These are phyloP conservation scores for Sympetrum striolatum DNA, from an alignment of 2,888 invertebrate species.

Conservation along the genomic window DNA sequence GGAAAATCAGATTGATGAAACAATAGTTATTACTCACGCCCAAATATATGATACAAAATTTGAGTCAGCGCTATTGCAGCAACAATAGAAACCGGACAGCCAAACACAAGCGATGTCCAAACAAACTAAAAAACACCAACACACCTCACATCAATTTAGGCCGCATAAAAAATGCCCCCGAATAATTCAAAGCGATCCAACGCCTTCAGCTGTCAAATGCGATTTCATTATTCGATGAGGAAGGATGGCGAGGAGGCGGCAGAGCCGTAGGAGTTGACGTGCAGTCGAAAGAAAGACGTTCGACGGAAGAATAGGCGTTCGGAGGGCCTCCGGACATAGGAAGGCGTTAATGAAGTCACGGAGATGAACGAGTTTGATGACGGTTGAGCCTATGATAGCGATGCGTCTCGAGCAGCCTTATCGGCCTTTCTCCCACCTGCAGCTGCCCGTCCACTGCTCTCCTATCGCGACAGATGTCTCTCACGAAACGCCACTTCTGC, in stretches of 20 bases:
- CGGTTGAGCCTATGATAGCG: neutral
- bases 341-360: neutral
- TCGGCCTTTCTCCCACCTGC: neutral
- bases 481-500: conserved; percentile 23
- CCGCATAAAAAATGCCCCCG: neutral
- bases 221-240: neutral
- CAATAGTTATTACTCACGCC: too few species aligned
- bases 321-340: neutral
- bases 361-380: neutral
- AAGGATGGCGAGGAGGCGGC: neutral
- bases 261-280: neutral
- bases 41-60: too few species aligned
- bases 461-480: conserved; percentile 36
- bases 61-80: too few species aligned
- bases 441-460: neutral
- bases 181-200: neutral
- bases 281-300: neutral
- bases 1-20: too few species aligned
- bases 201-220: neutral
- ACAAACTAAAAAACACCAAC: neutral
- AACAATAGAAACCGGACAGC: too few species aligned
- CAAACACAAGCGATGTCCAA: neutral
- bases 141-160: neutral
- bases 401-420: neutral
- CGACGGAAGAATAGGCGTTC: neutral